Evolutionary conservation across 2,797 vertebrate species (phyloP).

Genomic region (Streptopelia turtur): DNA sequence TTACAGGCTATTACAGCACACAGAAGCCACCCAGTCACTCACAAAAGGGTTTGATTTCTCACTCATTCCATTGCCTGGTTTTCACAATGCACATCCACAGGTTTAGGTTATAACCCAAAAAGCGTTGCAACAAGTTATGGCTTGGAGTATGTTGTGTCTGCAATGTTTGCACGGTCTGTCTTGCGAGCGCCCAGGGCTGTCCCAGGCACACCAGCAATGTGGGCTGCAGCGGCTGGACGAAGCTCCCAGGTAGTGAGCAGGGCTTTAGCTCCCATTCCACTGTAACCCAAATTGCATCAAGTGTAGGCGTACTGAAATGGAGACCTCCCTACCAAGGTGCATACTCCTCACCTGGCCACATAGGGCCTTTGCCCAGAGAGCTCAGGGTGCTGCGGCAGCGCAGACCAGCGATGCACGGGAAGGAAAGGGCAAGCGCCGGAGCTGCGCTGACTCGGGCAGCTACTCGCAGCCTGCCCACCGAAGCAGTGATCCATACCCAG

Average conservation of each 20-base stretch:
- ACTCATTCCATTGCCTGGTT: neutral
- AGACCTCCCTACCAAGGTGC: neutral
- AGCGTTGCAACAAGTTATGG: neutral
- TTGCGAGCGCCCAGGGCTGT: rapidly evolving
- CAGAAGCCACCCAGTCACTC: neutral
- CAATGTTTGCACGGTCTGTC: neutral
- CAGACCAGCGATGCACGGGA: neutral
- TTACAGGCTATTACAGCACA: neutral
- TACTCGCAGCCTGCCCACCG: neutral
- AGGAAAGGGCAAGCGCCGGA: rapidly evolving
- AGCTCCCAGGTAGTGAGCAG: rapidly evolving
- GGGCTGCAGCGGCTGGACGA: neutral
- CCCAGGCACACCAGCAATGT: neutral
- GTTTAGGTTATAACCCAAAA: neutral
- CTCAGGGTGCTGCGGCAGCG: neutral
- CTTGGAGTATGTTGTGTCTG: neutral
- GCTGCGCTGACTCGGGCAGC: rapidly evolving
- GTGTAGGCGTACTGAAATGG: neutral
- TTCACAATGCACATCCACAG: neutral
- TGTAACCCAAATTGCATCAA: neutral
- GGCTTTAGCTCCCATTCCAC: neutral
- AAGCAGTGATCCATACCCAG: neutral
- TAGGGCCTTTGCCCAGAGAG: neutral
- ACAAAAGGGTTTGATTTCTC: neutral
- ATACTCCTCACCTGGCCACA: rapidly evolving